Conservation (phyloP, 1,140 invertebrate species). For the Archivesica marissinica region DNA sequence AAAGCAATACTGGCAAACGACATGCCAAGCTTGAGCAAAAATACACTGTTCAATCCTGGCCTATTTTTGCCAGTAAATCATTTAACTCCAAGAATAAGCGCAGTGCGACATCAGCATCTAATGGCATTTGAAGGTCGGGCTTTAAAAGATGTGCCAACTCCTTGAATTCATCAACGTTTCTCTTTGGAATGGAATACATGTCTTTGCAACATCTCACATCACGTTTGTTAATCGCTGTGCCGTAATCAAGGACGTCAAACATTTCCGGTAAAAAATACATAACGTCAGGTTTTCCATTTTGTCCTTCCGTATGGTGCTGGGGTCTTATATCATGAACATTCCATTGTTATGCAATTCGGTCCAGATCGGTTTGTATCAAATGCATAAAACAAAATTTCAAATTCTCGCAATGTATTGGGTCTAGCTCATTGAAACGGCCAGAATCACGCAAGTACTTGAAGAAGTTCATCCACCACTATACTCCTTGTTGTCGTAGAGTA, state of each 20-base stretch:
- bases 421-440: no score
- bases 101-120: slow-evolving; percentile 5
- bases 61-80: slow-evolving; percentile 30
- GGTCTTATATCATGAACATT: slow-evolving; percentile 8
- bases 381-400: no score
- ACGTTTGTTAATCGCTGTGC: background rate
- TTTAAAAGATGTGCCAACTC: slow-evolving; percentile 32
- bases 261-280: slow-evolving; percentile 38
- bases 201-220: slow-evolving; percentile 12
- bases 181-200: slow-evolving; percentile 11
- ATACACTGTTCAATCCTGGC: no score
- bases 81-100: slow-evolving; percentile 20
- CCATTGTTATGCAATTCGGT: background rate
- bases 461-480: slow-evolving; percentile 31
- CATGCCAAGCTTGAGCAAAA: no score
- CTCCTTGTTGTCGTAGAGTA: slow-evolving; percentile 15
- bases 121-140: slow-evolving; percentile 38
- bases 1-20: no score
- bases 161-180: slow-evolving; percentile 22
- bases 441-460: slow-evolving; percentile 29
- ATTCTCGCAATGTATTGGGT: no score
- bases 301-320: background rate
- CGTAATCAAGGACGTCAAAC: no score
- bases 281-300: slow-evolving; percentile 5
- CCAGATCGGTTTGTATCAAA: no score